Percentiles rank a stretch among this genome's conserved stretches.
These are phyloP conservation scores for Anticlea derivata DNA, from an alignment of 2,888 invertebrate species.

Conservation along the genomic window DNA sequence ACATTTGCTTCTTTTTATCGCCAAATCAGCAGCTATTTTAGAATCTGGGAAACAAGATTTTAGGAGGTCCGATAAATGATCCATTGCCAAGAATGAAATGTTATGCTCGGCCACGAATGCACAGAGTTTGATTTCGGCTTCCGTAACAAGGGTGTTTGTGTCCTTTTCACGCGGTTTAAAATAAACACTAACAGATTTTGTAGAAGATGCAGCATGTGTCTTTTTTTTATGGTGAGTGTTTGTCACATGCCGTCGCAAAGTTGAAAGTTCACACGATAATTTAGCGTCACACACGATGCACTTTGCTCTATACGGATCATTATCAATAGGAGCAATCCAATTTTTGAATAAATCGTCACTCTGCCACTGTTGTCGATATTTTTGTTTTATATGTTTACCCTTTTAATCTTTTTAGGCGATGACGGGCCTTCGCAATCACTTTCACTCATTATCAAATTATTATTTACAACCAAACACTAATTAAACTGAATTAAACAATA, in stretches of 20 bases:
- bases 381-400: too few species aligned
- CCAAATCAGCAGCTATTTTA: background rate
- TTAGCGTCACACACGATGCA: too few species aligned
- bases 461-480: too few species aligned
- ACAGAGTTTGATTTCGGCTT: slow-evolving; percentile 15
- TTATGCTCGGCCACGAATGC: slow-evolving; percentile 15
- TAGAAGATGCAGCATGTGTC: slow-evolving; percentile 1
- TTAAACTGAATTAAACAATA: too few species aligned
- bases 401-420: too few species aligned
- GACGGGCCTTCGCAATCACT: too few species aligned
- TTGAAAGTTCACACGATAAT: background rate
- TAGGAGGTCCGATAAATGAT: slow-evolving; percentile 11
- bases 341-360: too few species aligned
- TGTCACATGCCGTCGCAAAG: background rate
- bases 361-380: too few species aligned
- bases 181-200: background rate
- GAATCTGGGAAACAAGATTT: slow-evolving; percentile 11
- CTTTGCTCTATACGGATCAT: too few species aligned
- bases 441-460: too few species aligned
- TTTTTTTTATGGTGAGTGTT: background rate
- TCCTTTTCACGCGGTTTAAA: background rate
- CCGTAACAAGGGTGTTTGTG: background rate
- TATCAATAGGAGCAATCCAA: too few species aligned
- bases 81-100: slow-evolving; percentile 14
- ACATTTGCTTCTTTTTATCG: slow-evolving; percentile 6